Evolutionary conservation across 2,113 vertebrate species (phyloP).

Genomic region (Chaetura pelagica): DNA sequence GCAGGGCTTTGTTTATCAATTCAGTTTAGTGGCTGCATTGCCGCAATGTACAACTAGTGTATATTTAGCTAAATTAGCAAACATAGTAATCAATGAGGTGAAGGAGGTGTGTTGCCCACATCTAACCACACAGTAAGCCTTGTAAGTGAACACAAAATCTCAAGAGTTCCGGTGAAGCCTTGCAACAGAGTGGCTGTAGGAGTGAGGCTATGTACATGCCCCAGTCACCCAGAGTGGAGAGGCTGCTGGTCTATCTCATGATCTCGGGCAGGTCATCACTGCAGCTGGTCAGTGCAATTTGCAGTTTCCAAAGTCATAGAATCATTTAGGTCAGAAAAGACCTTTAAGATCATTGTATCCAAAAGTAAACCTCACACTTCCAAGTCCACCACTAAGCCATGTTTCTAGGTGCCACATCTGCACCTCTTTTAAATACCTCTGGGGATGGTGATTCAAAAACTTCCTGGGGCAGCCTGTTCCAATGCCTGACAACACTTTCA

Average conservation of each 20-base stretch:
- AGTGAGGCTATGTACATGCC: rapidly evolving
- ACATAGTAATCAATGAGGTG: neutral
- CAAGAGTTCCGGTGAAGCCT: neutral
- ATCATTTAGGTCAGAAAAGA: too few species aligned
- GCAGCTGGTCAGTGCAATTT: too few species aligned
- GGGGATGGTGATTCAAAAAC: too few species aligned
- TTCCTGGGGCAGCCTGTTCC: too few species aligned
- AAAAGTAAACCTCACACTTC: too few species aligned
- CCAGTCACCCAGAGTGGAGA: neutral
- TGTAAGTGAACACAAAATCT: rapidly evolving
- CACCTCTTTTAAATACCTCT: too few species aligned
- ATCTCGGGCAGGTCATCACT: too few species aligned
- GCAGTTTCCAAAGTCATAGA: too few species aligned
- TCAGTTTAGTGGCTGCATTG: neutral
- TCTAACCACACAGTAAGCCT: neutral
- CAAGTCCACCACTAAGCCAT: too few species aligned
- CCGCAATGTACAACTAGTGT: rapidly evolving
- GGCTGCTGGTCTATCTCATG: neutral
- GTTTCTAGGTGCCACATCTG: too few species aligned
- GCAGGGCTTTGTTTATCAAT: neutral
- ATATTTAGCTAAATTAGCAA: neutral
- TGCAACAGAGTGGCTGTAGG: neutral
- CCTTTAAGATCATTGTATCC: too few species aligned
- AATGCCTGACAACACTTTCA: too few species aligned
- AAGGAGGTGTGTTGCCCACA: neutral